A percentile compares a stretch with the other conserved stretches of the same genome.
Evolutionary conservation across 1,140 invertebrate genomes (phyloP).

Genomic region (Agrilus planipennis): DNA sequence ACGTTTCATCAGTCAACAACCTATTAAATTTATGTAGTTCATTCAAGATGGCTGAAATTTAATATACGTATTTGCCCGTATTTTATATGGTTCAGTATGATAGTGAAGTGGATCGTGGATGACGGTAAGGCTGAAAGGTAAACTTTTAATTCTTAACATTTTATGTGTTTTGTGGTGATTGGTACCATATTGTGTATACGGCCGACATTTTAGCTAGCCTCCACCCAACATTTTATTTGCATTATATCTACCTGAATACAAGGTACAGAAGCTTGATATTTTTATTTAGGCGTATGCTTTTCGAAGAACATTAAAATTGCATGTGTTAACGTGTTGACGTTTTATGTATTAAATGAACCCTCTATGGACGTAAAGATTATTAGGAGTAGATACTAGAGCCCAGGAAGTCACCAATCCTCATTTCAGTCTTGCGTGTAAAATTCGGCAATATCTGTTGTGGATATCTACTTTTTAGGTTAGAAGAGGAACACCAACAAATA

Average conservation of each 20-base stretch:
- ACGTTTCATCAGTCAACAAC: conserved; percentile 16
- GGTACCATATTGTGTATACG: background rate
- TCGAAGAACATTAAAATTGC: background rate
- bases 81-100: conserved; percentile 32
- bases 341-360: no score
- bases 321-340: background rate
- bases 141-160: conserved; percentile 4
- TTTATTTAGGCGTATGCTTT: conserved; percentile 2
- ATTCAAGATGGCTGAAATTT: conserved; percentile 32
- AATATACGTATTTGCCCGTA: conserved; percentile 27
- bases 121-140: conserved; percentile 26
- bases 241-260: no score
- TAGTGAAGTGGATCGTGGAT: conserved; percentile 25
- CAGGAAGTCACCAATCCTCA: no score
- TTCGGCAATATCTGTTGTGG: no score
- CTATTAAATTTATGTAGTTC: conserved; percentile 16
- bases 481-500: no score
- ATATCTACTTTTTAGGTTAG: no score
- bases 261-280: conserved; percentile 9
- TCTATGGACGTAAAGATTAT: no score
- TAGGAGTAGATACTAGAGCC: no score
- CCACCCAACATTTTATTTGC: no score
- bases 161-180: background rate
- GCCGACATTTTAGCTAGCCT: background rate
- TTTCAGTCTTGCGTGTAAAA: no score